Percentiles rank a stretch among this genome's conserved stretches.
These are phyloP conservation scores for Ganaspis sp. DNA, from an alignment of 1,140 invertebrate genomes.

Conservation along the genomic window DNA sequence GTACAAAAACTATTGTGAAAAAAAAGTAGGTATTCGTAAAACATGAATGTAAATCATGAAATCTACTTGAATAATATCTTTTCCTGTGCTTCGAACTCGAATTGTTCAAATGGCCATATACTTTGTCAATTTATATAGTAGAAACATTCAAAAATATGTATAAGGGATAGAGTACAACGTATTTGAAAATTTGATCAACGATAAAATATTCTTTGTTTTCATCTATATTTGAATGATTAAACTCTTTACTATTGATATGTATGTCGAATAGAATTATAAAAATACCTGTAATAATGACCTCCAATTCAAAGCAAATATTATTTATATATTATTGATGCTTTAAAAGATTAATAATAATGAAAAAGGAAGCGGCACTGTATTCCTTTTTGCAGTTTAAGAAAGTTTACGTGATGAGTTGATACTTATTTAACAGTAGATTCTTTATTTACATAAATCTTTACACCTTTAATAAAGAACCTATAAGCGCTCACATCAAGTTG, in stretches of 20 bases:
- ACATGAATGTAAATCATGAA: conserved; percentile 6
- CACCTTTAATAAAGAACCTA: conserved; percentile 62
- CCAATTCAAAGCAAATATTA: not conserved
- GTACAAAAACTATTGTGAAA: conserved; percentile 1
- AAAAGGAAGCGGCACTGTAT: not conserved
- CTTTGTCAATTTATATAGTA: conserved; percentile 3
- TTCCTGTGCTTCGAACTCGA: not conserved
- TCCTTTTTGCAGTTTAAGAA: conserved; percentile 48
- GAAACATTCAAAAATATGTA: not conserved
- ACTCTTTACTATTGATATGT: not conserved
- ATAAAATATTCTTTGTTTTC: not conserved
- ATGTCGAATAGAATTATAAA: not conserved
- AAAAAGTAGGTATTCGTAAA: not conserved
- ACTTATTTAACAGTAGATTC: conserved; percentile 61
- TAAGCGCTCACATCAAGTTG: conserved; percentile 77
- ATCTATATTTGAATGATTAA: not conserved
- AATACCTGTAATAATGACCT: not conserved
- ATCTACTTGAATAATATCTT: not conserved
- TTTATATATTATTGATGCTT: not conserved
- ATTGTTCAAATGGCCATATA: not conserved
- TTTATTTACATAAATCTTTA: conserved; percentile 61
- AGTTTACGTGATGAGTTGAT: conserved; percentile 51
- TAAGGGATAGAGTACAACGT: conserved; percentile 1
- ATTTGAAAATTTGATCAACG: conserved; percentile 6
- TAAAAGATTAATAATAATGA: not conserved